Base-by-base conservation (phyloP, 2,113 vertebrate genomes). In the Centropus bengalensis region DNA sequence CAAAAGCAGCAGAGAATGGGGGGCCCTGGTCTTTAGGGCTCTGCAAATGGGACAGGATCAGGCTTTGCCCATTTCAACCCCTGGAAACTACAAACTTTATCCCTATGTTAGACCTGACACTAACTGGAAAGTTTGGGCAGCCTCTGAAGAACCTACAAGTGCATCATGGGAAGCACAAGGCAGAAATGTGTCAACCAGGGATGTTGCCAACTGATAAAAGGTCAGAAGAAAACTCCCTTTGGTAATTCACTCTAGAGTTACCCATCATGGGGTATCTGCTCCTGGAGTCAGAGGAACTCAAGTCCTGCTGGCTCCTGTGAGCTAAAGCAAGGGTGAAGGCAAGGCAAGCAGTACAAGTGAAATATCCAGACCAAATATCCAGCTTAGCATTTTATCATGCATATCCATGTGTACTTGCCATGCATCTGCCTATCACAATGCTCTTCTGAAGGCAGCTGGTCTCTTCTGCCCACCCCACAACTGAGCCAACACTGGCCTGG, bases 51-150 rank as follows among this genome's bases (percentile, higher is more conserved):
- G 56, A 14, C 12, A 17, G 79, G 67, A 23, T 5, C 18, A 12
- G 11, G n/a, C 8, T 33, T 6, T 30, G 22, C n/a, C 24, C 51
- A 4, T 8, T 64, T 36, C 47, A 26, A 15, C 77, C 77, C 0
- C 0, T 3, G 49, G 32, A 8, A 56, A 32, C 0, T 30, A 7
- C 6, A 26, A 26, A 4, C 3, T 2, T 2, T 2, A 52, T 2
- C 60, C 69, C 33, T 36, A 64, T 1, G 2, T 14, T 4, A 36
- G 32, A 6, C 26, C 55, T 40, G 38, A 69, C 55, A 36, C 8
- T 20, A 13, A 40, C 20, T 0, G 1, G 28, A 10, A 62, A 71
- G n/a, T 45, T 1, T 52, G 44, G 51, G 33, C 27, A 69, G 36
- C 42, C 28, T 38, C 81, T 7, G 66, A 22, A 36, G 68, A 58